Percentiles rank a stretch among this genome's conserved stretches.
Conservation (phyloP, 2,888 invertebrate species). For the Cephus spinipes region DNA sequence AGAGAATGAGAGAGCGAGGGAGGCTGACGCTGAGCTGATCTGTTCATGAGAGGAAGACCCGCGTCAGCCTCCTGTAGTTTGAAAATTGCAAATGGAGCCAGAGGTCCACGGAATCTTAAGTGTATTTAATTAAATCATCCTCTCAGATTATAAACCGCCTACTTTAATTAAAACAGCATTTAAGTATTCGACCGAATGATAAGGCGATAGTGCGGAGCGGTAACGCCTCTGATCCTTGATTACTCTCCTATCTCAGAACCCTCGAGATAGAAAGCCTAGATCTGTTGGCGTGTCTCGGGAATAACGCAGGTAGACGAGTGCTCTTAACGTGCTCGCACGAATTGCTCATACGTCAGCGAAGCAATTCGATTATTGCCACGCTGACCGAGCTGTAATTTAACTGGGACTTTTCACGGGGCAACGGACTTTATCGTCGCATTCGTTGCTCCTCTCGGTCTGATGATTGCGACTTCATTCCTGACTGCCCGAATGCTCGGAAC, state of each 20-base stretch:
- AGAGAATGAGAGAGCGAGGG: conserved; percentile 12
- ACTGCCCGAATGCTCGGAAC: not conserved
- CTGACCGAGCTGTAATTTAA: not conserved
- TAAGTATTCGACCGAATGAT: conserved; percentile 43
- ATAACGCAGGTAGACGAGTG: not conserved
- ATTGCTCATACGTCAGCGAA: not conserved
- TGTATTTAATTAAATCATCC: conserved; percentile 51
- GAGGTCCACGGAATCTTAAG: conserved; percentile 45
- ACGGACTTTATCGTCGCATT: not conserved
- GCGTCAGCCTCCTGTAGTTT: not conserved
- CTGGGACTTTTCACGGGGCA: not conserved
- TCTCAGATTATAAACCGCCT: conserved; percentile 36
- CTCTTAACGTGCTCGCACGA: not conserved
- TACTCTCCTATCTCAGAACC: not conserved
- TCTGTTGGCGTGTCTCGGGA: not conserved
- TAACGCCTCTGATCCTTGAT: not conserved
- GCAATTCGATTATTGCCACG: not conserved
- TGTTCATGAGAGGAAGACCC: not conserved
- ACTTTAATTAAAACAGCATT: conserved; percentile 34
- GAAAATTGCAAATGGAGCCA: not conserved
- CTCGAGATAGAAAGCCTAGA: not conserved
- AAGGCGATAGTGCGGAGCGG: conserved; percentile 39
- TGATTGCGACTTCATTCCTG: not conserved
- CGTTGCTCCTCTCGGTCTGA: not conserved
- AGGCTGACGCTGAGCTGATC: conserved; percentile 14